A percentile compares a stretch with the other conserved stretches of the same genome.
These are phyloP conservation scores for Gymnobelideus leadbeateri DNA, from an alignment of 2,113 vertebrate genomes.

Conservation along the genomic window DNA sequence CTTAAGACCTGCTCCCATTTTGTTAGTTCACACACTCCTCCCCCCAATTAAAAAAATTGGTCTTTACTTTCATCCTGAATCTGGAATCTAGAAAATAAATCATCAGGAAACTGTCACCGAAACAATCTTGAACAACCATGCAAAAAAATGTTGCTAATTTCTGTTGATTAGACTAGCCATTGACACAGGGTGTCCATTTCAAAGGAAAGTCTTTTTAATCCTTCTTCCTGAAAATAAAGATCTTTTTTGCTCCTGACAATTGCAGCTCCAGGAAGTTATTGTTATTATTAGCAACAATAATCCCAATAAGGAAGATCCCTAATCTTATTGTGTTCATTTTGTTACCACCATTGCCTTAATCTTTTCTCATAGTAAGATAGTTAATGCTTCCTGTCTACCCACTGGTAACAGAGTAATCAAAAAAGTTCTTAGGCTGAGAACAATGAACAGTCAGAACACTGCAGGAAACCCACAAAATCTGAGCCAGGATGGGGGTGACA, in stretches of 20 bases:
- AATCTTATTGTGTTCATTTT: neutral
- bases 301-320: neutral
- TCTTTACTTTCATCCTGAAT: neutral
- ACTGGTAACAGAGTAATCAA: conserved; percentile 55
- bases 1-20: conserved; percentile 22
- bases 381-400: conserved; percentile 2
- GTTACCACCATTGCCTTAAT: neutral
- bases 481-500: neutral
- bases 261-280: neutral
- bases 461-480: conserved; percentile 62
- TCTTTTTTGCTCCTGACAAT: neutral
- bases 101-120: conserved; percentile 31
- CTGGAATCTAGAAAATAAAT: conserved; percentile 35
- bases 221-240: conserved; percentile 33
- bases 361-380: conserved; percentile 4
- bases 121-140: neutral
- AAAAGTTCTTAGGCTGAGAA: conserved; percentile 70
- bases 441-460: conserved; percentile 27
- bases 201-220: conserved; percentile 38
- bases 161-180: neutral
- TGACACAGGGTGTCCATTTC: conserved; percentile 7
- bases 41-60: neutral
- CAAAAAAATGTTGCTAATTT: conserved; percentile 21
- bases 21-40: neutral
- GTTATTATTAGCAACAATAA: neutral